Evolutionary conservation across 2,888 invertebrate genomes (phyloP), one percentile per base, ranked within the genome.

Genomic region (Heteropelma amictum): DNA sequence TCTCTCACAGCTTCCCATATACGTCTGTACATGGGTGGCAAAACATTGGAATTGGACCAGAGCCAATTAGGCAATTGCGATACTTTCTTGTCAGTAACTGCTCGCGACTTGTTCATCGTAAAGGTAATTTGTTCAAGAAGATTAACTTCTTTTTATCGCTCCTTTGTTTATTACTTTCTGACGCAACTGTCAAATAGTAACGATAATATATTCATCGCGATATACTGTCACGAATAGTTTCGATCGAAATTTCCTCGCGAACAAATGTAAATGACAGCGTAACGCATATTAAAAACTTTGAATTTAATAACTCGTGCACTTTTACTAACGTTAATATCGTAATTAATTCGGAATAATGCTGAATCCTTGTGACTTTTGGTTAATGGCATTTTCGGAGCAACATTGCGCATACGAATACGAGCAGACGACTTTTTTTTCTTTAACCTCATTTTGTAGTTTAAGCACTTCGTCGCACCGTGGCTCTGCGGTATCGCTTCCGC

Each of bases 1-100:
- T 89, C 87, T 71, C 86, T 84, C 4, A 90, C 90, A 26, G 87
- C 84, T 65, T 88, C 88, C 90, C 90, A 91, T 6, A 90, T 87
- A 76, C 86, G 86, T 65, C 86, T 88, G 74, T 90, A 91, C 21
- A 89, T 76, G 7, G 88, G 84, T 6, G 90, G 90, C 54, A 90
- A 81, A 49, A 84, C 83, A 61, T 87, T 87, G 6, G 89, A 89
- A 65, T 85, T 88, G 23, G 89, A 87, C 83, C 86, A 88, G 30
- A 90, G 80, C 90, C 90, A 90, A 33, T 82, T 82, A 33, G 90
- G 90, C 70, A 89, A 77, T 71, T 88, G 88, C 14, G 82, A 84
- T 71, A 84, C 79, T 76, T 78, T 83, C 78, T 86, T 88, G n/a
- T 87, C 86, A 72, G 79, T 71, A 28, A 61, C 73, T 42, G 58